Percentiles rank a stretch among this genome's conserved stretches.
Conservation (phyloP, 2,888 invertebrate genomes). For the Brachylomia viminalis region DNA sequence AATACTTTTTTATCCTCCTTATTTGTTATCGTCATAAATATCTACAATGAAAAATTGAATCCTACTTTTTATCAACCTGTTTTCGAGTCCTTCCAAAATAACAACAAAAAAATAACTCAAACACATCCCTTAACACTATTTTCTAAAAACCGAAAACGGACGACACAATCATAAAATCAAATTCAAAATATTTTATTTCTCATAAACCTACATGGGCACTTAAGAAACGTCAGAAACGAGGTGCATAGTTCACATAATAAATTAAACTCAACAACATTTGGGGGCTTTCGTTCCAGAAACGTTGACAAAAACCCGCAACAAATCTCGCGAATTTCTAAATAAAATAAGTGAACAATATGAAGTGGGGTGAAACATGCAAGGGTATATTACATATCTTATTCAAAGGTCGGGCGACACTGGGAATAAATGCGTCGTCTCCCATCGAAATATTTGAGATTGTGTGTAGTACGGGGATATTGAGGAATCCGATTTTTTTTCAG, state of each 20-base stretch:
- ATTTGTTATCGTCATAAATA: too few relatives aligned
- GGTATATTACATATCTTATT: slow-evolving; percentile 62
- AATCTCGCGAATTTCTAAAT: slow-evolving; percentile 56
- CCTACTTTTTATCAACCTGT: background rate
- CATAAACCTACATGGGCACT: too few relatives aligned
- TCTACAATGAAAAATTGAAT: background rate
- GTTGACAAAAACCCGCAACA: slow-evolving; percentile 37
- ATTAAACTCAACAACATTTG: slow-evolving; percentile 44
- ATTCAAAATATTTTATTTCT: too few relatives aligned
- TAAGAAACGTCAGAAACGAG: too few relatives aligned
- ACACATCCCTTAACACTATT: slow-evolving; percentile 27
- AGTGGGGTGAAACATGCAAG: slow-evolving; percentile 14
- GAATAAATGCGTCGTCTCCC: slow-evolving; percentile 45
- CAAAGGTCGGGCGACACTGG: slow-evolving; percentile 40
- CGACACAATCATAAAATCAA: slow-evolving; percentile 52
- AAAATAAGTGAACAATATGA: slow-evolving; percentile 61
- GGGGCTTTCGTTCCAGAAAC: slow-evolving; percentile 35
- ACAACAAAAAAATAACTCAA: slow-evolving; percentile 33
- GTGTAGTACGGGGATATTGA: slow-evolving; percentile 24
- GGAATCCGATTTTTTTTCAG: slow-evolving; percentile 33
- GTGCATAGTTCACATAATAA: too few relatives aligned
- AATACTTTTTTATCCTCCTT: too few relatives aligned
- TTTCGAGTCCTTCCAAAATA: slow-evolving; percentile 17
- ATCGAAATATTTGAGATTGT: slow-evolving; percentile 53
- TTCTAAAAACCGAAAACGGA: slow-evolving; percentile 28